Evolutionary conservation across 1,140 invertebrate species (phyloP), one percentile per base, ranked within the genome.

Genomic region (Nasonia giraulti): DNA sequence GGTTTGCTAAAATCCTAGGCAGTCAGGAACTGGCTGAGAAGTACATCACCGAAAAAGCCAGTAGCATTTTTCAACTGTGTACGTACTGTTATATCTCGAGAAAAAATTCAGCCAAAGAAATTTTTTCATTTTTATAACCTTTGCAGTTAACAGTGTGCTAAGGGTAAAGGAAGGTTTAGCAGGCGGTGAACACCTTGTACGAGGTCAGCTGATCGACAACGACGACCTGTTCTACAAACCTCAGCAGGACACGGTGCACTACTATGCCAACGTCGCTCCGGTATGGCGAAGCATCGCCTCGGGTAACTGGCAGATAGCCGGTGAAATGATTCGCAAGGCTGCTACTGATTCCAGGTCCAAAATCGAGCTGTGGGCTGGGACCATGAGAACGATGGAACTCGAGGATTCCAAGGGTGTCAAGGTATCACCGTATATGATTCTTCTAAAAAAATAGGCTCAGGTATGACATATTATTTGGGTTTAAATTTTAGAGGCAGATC

Each of bases 151-250:
- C 55, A 62, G 20, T 62, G 1, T 62, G 17, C 55, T 62, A 7
- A 17, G 55, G 3, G 55, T 62, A 17, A 20, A n/a, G 20, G 55
- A n/a, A 62, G 55, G 55, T n/a, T 7, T 62, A 62, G 3, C 55
- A 1, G 74, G 12, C 6, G 74, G 74, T 10, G 74, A 75, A 75
- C 37, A 40, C 2, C 27, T 75, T 7, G 74, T 75, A 20, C 7
- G 31, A 17, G 74, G 74, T 23, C 74, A 37, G 17, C 20, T 75
- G 1, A 75, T 75, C 4, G 74, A 33, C 17, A 75, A 44, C 31
- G 33, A 75, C 14, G 74, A 75, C 37, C 20, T 75, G 8, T 75
- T 44, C 74, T 75, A 75, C 17, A 40, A 40, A n/a, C 20, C 74
- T 2, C 27, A 75, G 37, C 74, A 75, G 74, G 40, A 44, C 17